Base-by-base conservation (phyloP, 2,113 vertebrate species). In the Notechis scutatus region DNA sequence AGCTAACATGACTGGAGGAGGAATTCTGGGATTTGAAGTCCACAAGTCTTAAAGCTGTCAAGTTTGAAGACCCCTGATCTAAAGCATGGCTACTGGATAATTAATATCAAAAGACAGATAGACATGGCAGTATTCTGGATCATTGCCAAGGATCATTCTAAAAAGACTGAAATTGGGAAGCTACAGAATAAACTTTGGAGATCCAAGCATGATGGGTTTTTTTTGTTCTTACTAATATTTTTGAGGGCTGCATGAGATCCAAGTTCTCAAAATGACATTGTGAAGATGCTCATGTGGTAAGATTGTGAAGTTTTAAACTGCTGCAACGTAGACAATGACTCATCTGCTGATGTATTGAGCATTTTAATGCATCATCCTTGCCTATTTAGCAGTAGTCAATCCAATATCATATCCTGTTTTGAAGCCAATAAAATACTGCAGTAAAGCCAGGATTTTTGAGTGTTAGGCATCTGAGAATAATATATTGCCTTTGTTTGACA, bases 371-470 rank as follows among this genome's bases (percentile, higher is more conserved):
- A 57, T 50, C 54, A 50, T 59, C 45, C 29, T 64, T 61, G 56
- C 21, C 92, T 42, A 57, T 34, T 45, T 59, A 81, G 18, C 52
- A 81, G 59, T 29, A 86, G 26, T n/a, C n/a, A 64, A 14, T 50
- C 81, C 90, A 86, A 52, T 93, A 86, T 42, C 88, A 90, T 90
- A 50, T 86, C 55, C 69, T 61, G 14, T 61, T 90, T 47, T 85
- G 45, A 86, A 59, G 29, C 59, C n/a, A 54, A 86, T 87, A 86
- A 61, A 34, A 86, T 64, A n/a, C 21, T 59, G 15, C 26, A 50
- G n/a, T 39, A 55, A 86, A 24, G 23, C 55, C 39, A 89, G 8
- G 55, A 20, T 34, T 86, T 85, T 59, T 93, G 26, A 85, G 21
- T 26, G 10, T 42, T 57, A 90, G 81, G 29, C 29, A 26, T 90